Percentiles rank a stretch among this genome's conserved stretches.
These are phyloP conservation scores for Acrobeloides nanus DNA, from an alignment of 2,888 invertebrate genomes.

Conservation along the genomic window DNA sequence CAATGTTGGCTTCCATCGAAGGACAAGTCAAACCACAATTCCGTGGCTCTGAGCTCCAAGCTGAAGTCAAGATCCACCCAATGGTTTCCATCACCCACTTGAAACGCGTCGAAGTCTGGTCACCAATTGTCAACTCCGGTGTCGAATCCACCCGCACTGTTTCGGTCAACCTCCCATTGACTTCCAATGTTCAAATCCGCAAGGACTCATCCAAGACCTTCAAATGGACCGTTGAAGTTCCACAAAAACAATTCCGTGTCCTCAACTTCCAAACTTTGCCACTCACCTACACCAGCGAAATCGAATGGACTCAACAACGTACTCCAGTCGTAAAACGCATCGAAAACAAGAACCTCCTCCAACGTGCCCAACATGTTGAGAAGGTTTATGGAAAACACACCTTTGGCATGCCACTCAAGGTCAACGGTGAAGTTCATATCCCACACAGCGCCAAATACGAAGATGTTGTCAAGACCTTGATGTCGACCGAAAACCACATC, in stretches of 20 bases:
- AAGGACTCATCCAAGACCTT: no score
- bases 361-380: no score
- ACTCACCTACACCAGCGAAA: constrained; percentile 20
- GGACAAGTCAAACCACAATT: no score
- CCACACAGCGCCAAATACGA: neutral
- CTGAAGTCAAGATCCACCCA: constrained; percentile 23
- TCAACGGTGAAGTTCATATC: constrained; percentile 24
- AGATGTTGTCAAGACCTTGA: constrained; percentile 5
- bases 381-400: no score
- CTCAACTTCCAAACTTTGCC: constrained; percentile 30
- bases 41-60: no score
- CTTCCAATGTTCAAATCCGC: constrained; percentile 14
- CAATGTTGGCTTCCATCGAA: constrained; percentile 15
- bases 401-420: no score
- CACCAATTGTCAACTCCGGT: constrained; percentile 20
- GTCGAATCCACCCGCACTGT: constrained; percentile 18
- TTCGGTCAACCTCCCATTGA: constrained; percentile 23
- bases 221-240: no score
- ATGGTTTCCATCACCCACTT: constrained; percentile 29
- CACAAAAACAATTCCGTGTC: constrained; percentile 21
- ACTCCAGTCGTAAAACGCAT: no score
- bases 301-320: no score
- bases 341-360: neutral
- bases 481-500: constrained; percentile 27
- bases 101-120: constrained; percentile 18